Evolutionary conservation across 2,797 vertebrate genomes (phyloP), one percentile per base, ranked within the genome.

Genomic region (Sylvilagus floridanus): DNA sequence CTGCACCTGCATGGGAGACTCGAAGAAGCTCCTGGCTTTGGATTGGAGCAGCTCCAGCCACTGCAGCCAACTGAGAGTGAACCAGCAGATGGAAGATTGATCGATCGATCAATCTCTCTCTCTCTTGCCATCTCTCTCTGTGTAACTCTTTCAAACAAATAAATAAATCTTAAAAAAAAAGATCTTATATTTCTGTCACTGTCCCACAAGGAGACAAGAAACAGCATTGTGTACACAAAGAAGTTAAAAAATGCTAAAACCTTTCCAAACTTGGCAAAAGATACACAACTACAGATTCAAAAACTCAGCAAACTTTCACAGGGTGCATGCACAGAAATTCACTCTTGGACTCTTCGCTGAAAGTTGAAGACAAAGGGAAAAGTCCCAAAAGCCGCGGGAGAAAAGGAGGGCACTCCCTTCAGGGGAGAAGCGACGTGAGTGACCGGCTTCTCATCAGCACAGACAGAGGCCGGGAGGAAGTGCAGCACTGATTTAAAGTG

Each of bases 401-500:
- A 32, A 32, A 47, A 60, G 28, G 0, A 5, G 22, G 19, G 3
- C 3, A 4, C 14, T 12, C 17, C 21, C n/a, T 21, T 30, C 3
- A 26, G 22, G 7, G 47, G n/a, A 69, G 6, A 1, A 13, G 6
- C 3, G 5, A 17, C 28, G 4, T 32, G 28, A 65, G 42, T 14
- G 30, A 62, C 10, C 1, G 24, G 35, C 14, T 12, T n/a, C 12
- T 62, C 57, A 6, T 2, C 0, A 42, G 50, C 73, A 42, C 11
- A 1, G 0, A 19, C 0, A 0, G 47, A 47, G n/a, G 35, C 19
- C 42, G 12, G 54, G 63, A 54, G 30, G 26, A 57, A 47, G 42
- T 16, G 26, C 0, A 7, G 62, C 47, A 19, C 32, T 21, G 54
- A 57, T 26, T 4, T 16, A 13, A 69, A 28, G 47, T 5, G 24